phyloP scores from a whole-genome alignment of 2,113 vertebrate species.

The Dinomys branickii region DNA sequence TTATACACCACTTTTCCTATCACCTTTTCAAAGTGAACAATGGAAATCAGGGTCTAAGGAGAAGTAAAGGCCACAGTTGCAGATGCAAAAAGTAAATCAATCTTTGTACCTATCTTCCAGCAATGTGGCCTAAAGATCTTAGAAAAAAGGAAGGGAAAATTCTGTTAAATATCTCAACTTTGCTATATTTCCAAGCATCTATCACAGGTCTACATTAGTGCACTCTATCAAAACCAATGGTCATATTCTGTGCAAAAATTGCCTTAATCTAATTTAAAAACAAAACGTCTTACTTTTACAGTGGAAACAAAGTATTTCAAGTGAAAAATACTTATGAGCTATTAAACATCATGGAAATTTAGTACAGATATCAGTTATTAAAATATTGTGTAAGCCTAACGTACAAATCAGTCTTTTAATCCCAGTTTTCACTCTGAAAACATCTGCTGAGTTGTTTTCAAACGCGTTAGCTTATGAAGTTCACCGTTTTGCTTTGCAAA shows the following conservation, averaged over 20 bases:
- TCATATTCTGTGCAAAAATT: neutral
- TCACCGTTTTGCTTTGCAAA: neutral
- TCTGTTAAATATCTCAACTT: neutral
- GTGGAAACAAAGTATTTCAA: neutral
- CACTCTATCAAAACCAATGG: neutral
- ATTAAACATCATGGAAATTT: neutral
- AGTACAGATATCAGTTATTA: neutral
- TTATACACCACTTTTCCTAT: neutral
- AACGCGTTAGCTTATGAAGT: neutral
- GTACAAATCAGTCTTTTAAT: neutral
- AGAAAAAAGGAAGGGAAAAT: neutral
- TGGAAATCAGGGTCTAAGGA: neutral
- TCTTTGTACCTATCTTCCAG: neutral
- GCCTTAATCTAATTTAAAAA: neutral
- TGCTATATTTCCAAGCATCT: neutral
- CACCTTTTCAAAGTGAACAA: neutral
- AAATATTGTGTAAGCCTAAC: neutral
- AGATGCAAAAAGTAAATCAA: neutral
- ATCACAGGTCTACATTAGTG: neutral
- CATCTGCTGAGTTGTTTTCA: conserved; percentile 42
- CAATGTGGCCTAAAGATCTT: neutral
- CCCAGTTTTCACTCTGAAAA: neutral
- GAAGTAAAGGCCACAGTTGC: neutral
- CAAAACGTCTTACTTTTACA: neutral
- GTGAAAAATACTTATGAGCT: neutral